Percentiles rank a stretch among this genome's conserved stretches.
These are phyloP conservation scores for Chlorops oryzae DNA, from an alignment of 1,140 invertebrate species.

Conservation along the genomic window DNA sequence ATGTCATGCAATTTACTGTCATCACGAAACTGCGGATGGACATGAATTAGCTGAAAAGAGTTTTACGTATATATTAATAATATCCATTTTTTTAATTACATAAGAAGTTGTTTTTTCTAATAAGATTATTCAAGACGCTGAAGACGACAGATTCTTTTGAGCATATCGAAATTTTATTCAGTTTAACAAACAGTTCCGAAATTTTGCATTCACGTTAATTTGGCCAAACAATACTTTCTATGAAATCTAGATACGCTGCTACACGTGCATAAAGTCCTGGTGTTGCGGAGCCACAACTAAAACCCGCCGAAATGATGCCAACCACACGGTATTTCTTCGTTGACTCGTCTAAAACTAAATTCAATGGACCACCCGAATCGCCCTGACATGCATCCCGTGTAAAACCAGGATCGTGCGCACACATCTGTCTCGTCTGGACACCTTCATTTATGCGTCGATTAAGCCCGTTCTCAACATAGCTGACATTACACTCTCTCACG, in stretches of 20 bases:
- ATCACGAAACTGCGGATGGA: too few species aligned
- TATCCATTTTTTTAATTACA: too few species aligned
- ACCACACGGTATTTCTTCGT: constrained; percentile 39
- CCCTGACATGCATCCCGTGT: constrained; percentile 57
- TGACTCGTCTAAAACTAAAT: constrained; percentile 48
- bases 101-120: too few species aligned
- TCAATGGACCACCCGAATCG: constrained; percentile 64
- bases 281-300: constrained; percentile 54
- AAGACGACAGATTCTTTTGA: too few species aligned
- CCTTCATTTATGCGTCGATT: constrained; percentile 16
- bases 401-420: constrained; percentile 51
- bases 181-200: too few species aligned
- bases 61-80: too few species aligned
- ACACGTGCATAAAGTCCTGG: constrained; percentile 63
- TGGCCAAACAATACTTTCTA: constrained; percentile 60
- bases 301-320: constrained; percentile 62
- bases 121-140: too few species aligned
- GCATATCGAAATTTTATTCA: too few species aligned
- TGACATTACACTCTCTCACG: constrained; percentile 24
- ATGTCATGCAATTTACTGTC: too few species aligned
- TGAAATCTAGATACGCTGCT: constrained; percentile 57
- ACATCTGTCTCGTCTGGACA: constrained; percentile 47
- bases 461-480: constrained; percentile 6
- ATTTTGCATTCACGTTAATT: too few species aligned
- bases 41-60: too few species aligned